Percentiles rank a stretch among this genome's conserved stretches.
Conservation (phyloP, 2,888 invertebrate genomes). For the Ennomos quercinarius region DNA sequence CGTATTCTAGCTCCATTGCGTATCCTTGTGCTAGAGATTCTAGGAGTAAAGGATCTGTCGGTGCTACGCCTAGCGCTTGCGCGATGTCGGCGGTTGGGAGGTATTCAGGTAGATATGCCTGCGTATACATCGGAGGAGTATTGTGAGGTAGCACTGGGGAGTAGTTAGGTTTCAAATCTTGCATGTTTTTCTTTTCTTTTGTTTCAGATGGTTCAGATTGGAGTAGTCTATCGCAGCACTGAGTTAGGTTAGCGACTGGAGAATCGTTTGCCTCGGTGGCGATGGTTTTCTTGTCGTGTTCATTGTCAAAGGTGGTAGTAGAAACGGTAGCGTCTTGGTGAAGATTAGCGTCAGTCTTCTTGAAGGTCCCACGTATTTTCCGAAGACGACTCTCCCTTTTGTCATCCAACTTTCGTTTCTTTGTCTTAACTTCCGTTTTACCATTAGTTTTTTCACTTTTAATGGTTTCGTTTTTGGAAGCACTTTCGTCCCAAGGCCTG, state of each 20-base stretch:
- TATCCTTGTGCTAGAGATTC: slow-evolving; percentile 83
- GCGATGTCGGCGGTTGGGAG: slow-evolving; percentile 74
- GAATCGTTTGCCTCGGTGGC: slow-evolving; percentile 49
- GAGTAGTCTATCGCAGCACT: slow-evolving; percentile 73
- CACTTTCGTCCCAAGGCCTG: slow-evolving; percentile 86
- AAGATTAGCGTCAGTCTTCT: slow-evolving; percentile 60
- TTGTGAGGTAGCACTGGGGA: slow-evolving; percentile 21
- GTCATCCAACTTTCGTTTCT: slow-evolving; percentile 58
- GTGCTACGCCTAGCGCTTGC: slow-evolving; percentile 76
- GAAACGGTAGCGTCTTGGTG: slow-evolving; percentile 86
- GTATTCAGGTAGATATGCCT: slow-evolving; percentile 67
- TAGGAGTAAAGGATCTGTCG: slow-evolving; percentile 76
- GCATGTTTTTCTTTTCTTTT: slow-evolving; percentile 44
- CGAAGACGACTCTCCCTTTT: slow-evolving; percentile 74
- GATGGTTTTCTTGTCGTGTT: slow-evolving; percentile 48
- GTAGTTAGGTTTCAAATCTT: slow-evolving; percentile 8
- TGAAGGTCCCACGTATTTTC: slow-evolving; percentile 77
- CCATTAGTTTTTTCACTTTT: slow-evolving; percentile 45
- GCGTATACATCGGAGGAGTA: slow-evolving; percentile 50
- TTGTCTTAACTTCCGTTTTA: slow-evolving; percentile 48
- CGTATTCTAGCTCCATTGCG: slow-evolving; percentile 89
- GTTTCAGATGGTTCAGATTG: slow-evolving; percentile 52
- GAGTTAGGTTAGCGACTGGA: slow-evolving; percentile 69
- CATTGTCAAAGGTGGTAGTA: slow-evolving; percentile 75
- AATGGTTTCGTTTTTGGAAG: slow-evolving; percentile 50